Evolutionary conservation across 30 jellyfish, hydroid and myxozoan genomes (phyloP).

Genomic region (Rhopilema esculentum): DNA sequence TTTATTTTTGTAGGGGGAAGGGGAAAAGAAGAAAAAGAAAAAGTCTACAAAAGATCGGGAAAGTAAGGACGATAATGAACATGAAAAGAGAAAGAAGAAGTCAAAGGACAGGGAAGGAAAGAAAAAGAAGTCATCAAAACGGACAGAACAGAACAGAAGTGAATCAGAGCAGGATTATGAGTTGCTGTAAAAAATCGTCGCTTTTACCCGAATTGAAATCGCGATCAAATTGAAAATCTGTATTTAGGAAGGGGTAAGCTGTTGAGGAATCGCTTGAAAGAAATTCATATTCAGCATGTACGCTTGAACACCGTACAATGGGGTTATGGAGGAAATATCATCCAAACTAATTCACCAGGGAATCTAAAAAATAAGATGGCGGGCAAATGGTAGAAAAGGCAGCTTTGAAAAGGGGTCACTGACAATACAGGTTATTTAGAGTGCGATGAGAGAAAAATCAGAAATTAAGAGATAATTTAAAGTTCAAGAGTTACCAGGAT

Average conservation of each 20-base stretch:
- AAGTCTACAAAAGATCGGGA: slow-evolving; percentile 24
- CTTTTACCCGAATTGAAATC: not conserved
- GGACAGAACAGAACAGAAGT: not conserved
- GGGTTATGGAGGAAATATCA: too few relatives aligned
- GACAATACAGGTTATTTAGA: too few relatives aligned
- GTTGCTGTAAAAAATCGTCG: slow-evolving; percentile 13
- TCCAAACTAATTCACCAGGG: too few relatives aligned
- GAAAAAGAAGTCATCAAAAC: slow-evolving; percentile 50
- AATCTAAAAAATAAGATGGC: too few relatives aligned
- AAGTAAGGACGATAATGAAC: slow-evolving; percentile 23
- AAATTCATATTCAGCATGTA: too few relatives aligned
- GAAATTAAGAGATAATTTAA: too few relatives aligned
- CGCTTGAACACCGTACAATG: too few relatives aligned
- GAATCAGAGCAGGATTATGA: slow-evolving; percentile 48
- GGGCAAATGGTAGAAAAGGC: too few relatives aligned
- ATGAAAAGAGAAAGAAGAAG: slow-evolving; percentile 48
- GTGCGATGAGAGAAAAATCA: too few relatives aligned
- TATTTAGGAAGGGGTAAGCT: not conserved
- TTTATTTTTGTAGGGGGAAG: slow-evolving; percentile 31
- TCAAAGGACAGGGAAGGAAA: slow-evolving; percentile 55
- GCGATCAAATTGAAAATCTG: too few relatives aligned
- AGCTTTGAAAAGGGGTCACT: too few relatives aligned
- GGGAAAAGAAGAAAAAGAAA: slow-evolving; percentile 49
- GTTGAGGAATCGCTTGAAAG: not conserved
- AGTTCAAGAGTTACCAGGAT: too few relatives aligned